Base-by-base conservation (phyloP, 1,140 invertebrate species). In the Aphaenogaster rudis region DNA sequence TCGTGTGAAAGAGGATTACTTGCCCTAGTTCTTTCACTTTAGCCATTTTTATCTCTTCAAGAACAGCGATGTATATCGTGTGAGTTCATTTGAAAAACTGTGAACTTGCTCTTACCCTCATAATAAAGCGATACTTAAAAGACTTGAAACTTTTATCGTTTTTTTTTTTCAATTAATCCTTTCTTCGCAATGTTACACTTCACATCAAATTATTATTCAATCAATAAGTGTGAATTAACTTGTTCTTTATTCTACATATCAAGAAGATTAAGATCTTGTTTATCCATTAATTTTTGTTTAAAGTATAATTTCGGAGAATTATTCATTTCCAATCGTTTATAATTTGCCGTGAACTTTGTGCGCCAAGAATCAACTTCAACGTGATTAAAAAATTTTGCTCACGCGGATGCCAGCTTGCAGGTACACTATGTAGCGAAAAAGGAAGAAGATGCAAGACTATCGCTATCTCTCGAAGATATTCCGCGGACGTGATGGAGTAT, bases 401-500 rank as follows among this genome's bases (percentile, higher is more conserved):
- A 17, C 61, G 13, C 21, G 33, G 4, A n/a, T 33, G 39, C 36
- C n/a, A 28, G 48, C n/a, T 45, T 71, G 64, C 9, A n/a, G 50
- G 9, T 36, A 81, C n/a, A 3, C 3, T 57, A 15, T 33, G 17
- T 33, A n/a, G 15, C 15, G 8, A 48, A 36, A 33, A 45, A 13
- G 42, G 36, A 64, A 61, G 67, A 54, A 36, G 59, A 52, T n/a
- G 5, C 59, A 42, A 79, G 50, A 59, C 86, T 91, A 79, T 88
- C 67, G 71, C 52, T 76, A 81, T 79, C 76, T 87, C 64, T 80
- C 77, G 61, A 76, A 89, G 86, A 91, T 90, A 91, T 89, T 80
- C 87, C 86, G 80, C 63, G 86, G 85, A 88, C 69, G 71, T 88
- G 88, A 93, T 93, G 84, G 88, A 86, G 72, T 88, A 91, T 91